phyloP scores from a whole-genome alignment of 2,113 vertebrate genomes.

The Cromileptes altivelis region DNA sequence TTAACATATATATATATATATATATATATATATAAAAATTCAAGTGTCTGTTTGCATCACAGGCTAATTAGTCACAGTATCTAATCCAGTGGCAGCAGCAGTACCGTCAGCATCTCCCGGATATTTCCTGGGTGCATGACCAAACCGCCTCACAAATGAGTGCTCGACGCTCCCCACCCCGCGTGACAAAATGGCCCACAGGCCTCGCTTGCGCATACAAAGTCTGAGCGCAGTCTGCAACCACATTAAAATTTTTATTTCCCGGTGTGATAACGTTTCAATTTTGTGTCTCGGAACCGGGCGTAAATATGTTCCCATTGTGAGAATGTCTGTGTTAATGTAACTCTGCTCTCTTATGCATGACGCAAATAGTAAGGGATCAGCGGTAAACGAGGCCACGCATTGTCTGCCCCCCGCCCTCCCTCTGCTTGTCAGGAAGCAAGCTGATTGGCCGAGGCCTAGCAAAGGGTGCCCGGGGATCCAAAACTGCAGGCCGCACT shows the following conservation, averaged over 20 bases:
- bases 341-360: slow-evolving; percentile 78
- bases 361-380: slow-evolving; percentile 87
- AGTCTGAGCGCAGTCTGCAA: slow-evolving; percentile 22
- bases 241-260: slow-evolving; percentile 6
- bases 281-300: neutral
- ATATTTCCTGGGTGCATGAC: slow-evolving; percentile 53
- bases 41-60: slow-evolving; percentile 8
- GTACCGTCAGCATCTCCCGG: slow-evolving; percentile 4
- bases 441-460: slow-evolving; percentile 91
- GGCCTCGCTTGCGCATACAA: slow-evolving; percentile 70
- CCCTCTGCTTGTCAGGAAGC: slow-evolving; percentile 83
- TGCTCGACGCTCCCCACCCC: slow-evolving; percentile 53
- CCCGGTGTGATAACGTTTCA: neutral
- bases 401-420: slow-evolving; percentile 86
- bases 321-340: slow-evolving; percentile 49
- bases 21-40: too few relatives aligned
- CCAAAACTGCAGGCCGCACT: slow-evolving; percentile 89
- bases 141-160: slow-evolving; percentile 45
- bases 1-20: neutral
- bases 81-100: neutral
- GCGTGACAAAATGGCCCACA: slow-evolving; percentile 81
- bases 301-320: slow-evolving; percentile 1
- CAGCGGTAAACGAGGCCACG: slow-evolving; percentile 87
- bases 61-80: slow-evolving; percentile 3
- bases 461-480: slow-evolving; percentile 88